Conservation (phyloP, 2,797 vertebrate species). For the Melanitta fusca region DNA sequence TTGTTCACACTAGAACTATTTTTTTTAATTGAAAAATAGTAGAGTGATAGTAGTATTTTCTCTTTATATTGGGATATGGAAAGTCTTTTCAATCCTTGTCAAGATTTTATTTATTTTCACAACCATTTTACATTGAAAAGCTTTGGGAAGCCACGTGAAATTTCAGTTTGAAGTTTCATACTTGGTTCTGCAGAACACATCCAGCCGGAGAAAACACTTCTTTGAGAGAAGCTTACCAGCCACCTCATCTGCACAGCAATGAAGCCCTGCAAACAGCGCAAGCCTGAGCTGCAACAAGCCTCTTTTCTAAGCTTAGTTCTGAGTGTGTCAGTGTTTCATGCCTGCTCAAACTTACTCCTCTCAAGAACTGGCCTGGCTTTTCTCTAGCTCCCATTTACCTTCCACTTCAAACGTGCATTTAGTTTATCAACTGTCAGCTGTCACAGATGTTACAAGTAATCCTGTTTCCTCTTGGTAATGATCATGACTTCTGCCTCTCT, state of each 20-base stretch:
- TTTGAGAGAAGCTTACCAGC: neutral
- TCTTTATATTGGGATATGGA: neutral
- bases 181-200: neutral
- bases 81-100: neutral
- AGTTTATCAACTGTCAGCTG: neutral
- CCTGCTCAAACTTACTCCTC: neutral
- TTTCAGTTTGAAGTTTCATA: neutral
- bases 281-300: neutral
- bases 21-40: neutral
- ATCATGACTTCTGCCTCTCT: neutral
- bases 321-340: neutral
- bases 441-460: neutral
- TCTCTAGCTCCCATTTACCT: neutral
- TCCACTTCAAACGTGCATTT: neutral
- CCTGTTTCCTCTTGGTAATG: neutral
- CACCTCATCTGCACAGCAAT: neutral
- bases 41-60: neutral
- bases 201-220: neutral
- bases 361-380: neutral
- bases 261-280: neutral
- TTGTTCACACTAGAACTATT: neutral
- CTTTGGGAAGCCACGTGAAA: neutral
- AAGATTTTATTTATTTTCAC: neutral
- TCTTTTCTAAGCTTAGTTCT: neutral
- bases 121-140: neutral